Evolutionary conservation across 2,113 vertebrate species (phyloP).

Genomic region (Rutilus rutilus): DNA sequence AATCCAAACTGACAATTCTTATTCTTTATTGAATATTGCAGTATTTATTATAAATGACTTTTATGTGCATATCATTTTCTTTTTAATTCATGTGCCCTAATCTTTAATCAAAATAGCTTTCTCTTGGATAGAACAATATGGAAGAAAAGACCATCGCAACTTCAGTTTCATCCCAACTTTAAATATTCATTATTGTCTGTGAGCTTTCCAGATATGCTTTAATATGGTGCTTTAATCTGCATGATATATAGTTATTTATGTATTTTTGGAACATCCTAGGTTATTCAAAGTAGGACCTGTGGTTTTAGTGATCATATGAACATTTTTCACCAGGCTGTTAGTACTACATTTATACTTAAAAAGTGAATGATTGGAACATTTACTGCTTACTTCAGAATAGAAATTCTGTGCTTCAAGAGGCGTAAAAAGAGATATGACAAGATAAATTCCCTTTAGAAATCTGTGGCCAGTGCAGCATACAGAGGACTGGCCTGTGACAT

Average conservation of each 20-base stretch:
- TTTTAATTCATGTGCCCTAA: too few relatives aligned
- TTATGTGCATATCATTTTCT: too few relatives aligned
- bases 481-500: slow-evolving; percentile 60
- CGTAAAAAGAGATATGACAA: background rate
- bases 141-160: too few relatives aligned
- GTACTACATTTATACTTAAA: background rate
- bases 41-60: too few relatives aligned
- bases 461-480: slow-evolving; percentile 42
- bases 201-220: background rate
- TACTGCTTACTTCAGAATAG: slow-evolving; percentile 43
- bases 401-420: slow-evolving; percentile 31
- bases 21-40: too few relatives aligned
- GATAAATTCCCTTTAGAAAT: slow-evolving; percentile 41
- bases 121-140: too few relatives aligned
- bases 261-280: background rate
- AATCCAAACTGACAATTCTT: too few relatives aligned
- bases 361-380: slow-evolving; percentile 21
- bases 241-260: background rate
- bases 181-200: too few relatives aligned
- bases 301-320: background rate
- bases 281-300: background rate
- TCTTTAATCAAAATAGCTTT: too few relatives aligned
- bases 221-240: background rate
- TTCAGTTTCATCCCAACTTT: too few relatives aligned
- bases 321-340: background rate